A percentile compares a stretch with the other conserved stretches of the same genome.
These are phyloP conservation scores for Drosophila greeni DNA, from an alignment of 2,888 invertebrate species.

Conservation along the genomic window DNA sequence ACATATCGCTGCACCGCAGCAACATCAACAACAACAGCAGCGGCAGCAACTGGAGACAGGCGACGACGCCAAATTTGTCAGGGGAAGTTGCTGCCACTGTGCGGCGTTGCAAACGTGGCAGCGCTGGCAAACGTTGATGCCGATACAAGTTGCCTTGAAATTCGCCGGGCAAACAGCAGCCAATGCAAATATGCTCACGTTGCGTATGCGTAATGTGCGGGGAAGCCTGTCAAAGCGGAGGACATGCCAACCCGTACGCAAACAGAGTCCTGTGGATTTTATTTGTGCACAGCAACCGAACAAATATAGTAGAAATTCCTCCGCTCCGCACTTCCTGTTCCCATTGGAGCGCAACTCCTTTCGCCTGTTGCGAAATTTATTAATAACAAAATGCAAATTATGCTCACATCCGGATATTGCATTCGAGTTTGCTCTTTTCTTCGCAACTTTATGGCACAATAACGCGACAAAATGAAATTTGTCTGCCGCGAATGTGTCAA, in stretches of 20 bases:
- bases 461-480: constrained; percentile 51
- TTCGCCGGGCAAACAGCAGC: constrained; percentile 58
- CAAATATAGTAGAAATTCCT: constrained; percentile 46
- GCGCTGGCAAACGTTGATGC: constrained; percentile 31
- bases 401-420: constrained; percentile 34
- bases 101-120: constrained; percentile 39
- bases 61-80: constrained; percentile 56
- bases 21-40: constrained; percentile 36
- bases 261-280: constrained; percentile 24
- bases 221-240: constrained; percentile 7
- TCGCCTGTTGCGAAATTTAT: constrained; percentile 59
- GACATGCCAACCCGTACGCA: constrained; percentile 28
- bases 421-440: constrained; percentile 26
- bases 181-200: constrained; percentile 63
- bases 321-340: constrained; percentile 23
- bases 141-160: constrained; percentile 40
- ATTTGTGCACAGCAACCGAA: constrained; percentile 30
- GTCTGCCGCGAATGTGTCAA: constrained; percentile 45
- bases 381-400: constrained; percentile 70
- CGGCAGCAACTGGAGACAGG: constrained; percentile 17
- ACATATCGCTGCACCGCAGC: constrained; percentile 15
- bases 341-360: constrained; percentile 33
- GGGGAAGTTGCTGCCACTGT: constrained; percentile 54
- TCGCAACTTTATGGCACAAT: constrained; percentile 51
- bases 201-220: constrained; percentile 50